Evolutionary conservation across 2,113 vertebrate genomes (phyloP).

Genomic region (Tetrax tetrax): DNA sequence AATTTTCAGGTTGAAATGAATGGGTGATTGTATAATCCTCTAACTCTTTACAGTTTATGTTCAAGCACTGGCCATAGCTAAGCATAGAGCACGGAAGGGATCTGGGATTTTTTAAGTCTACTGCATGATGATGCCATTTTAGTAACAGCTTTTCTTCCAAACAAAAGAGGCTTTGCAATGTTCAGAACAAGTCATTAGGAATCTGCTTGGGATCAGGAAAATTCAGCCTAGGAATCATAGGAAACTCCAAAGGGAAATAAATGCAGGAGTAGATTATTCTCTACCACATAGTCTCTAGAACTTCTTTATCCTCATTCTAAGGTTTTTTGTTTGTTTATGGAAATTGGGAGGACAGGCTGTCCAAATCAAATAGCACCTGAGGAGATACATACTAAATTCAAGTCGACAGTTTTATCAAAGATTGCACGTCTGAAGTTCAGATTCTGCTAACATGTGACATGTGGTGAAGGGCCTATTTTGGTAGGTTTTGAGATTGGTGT

Average conservation of each 20-base stretch:
- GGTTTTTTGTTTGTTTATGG: background rate
- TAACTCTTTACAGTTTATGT: background rate
- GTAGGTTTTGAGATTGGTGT: rapidly evolving
- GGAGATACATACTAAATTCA: background rate
- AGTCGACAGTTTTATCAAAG: background rate
- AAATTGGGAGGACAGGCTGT: background rate
- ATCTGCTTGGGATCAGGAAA: background rate
- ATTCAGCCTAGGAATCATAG: background rate
- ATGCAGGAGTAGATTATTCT: background rate
- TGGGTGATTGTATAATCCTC: background rate
- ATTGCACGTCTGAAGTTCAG: background rate
- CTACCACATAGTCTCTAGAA: background rate
- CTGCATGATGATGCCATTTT: background rate
- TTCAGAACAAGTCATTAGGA: background rate
- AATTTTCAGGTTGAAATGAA: background rate
- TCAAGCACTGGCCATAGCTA: background rate
- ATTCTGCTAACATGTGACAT: background rate
- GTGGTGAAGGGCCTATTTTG: background rate
- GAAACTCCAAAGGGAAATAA: background rate
- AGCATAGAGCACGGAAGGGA: background rate
- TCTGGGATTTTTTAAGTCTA: background rate
- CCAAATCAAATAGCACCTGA: background rate
- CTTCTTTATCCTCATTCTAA: background rate
- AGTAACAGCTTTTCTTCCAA: background rate
- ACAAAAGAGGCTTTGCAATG: background rate